phyloP scores from a whole-genome alignment of 2,797 vertebrate species.

The Microtus obscurus region DNA sequence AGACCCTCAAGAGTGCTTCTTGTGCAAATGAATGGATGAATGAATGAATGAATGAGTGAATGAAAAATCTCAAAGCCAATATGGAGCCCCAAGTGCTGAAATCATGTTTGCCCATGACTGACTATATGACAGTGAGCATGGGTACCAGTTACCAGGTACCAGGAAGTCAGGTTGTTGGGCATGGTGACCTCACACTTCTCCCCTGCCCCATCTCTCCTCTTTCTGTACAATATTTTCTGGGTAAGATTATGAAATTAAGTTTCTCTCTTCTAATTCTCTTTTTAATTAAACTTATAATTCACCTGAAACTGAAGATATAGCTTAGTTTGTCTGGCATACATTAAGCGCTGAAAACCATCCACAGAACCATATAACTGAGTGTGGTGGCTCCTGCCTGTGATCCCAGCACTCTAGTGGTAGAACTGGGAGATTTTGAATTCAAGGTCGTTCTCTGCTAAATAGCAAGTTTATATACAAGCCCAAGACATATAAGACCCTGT shows the following conservation, averaged over 20 bases:
- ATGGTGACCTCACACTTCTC: background rate
- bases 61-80: background rate
- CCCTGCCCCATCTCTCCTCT: background rate
- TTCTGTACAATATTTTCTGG: background rate
- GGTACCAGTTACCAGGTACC: background rate
- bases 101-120: background rate
- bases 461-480: background rate
- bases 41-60: background rate
- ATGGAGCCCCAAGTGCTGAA: background rate
- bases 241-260: slow-evolving; percentile 15
- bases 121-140: background rate
- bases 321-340: background rate
- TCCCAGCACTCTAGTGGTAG: background rate
- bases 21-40: background rate
- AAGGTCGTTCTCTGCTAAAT: background rate
- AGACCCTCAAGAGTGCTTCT: background rate
- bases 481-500: background rate
- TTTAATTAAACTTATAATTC: background rate
- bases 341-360: background rate
- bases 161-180: background rate
- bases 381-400: background rate
- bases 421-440: background rate
- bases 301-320: background rate
- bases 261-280: slow-evolving; percentile 18
- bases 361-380: background rate